A percentile compares a stretch with the other conserved stretches of the same genome.
Conservation (phyloP, 2,888 invertebrate genomes). For the Eudemis profundana region DNA sequence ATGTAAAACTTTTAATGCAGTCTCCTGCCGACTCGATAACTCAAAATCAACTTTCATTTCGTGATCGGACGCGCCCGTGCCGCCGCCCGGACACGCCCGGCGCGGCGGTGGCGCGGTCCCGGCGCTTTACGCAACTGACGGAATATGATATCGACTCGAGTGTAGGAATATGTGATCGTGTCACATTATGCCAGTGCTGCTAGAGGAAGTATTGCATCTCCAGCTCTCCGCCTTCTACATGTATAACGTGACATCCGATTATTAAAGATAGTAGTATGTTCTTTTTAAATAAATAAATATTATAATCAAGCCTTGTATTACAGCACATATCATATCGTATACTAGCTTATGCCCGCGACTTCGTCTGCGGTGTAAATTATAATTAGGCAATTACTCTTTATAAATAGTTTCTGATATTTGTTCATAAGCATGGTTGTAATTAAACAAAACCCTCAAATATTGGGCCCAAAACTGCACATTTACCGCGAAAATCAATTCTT, state of each 20-base stretch:
- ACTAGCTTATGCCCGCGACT: no score
- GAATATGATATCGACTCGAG: neutral
- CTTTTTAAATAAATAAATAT: no score
- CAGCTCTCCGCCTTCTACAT: neutral
- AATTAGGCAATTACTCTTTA: no score
- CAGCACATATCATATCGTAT: no score
- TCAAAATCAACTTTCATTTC: conserved; percentile 40
- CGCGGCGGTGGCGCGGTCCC: neutral
- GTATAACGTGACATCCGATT: neutral
- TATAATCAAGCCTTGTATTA: no score
- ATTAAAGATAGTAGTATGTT: neutral
- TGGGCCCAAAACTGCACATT: no score
- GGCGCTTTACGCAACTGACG: conserved; percentile 8
- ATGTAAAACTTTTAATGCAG: conserved; percentile 1
- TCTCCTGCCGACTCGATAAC: conserved; percentile 24
- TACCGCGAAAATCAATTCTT: no score
- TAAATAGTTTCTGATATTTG: no score
- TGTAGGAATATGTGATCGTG: neutral
- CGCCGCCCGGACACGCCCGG: neutral
- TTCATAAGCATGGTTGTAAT: no score
- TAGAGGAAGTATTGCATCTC: neutral
- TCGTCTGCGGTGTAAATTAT: no score
- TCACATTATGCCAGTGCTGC: neutral
- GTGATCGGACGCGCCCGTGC: neutral
- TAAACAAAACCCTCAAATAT: no score